A percentile compares a stretch with the other conserved stretches of the same genome.
Conservation (phyloP, 2,797 vertebrate species). For the Xiphorhynchus erythropygius region DNA sequence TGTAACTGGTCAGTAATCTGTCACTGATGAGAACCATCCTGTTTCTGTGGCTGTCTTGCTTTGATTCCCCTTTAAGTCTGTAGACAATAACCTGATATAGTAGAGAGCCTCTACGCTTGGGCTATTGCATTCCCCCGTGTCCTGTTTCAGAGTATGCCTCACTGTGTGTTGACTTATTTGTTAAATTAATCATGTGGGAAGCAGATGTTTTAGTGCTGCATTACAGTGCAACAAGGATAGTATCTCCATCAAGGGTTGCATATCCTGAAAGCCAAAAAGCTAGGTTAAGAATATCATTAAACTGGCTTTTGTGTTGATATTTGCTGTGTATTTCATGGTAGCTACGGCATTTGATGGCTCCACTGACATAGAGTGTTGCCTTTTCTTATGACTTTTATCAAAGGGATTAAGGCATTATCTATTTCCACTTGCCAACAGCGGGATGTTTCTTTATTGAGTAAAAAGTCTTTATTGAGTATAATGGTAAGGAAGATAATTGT, state of each 20-base stretch:
- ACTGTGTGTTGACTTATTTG: constrained; percentile 1
- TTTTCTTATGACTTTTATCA: neutral
- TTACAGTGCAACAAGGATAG: neutral
- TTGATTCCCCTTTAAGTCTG: neutral
- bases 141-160: constrained; percentile 11
- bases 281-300: neutral
- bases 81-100: neutral
- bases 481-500: neutral
- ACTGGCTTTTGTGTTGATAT: neutral
- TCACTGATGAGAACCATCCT: neutral
- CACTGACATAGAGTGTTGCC: neutral
- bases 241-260: neutral
- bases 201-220: constrained; percentile 42
- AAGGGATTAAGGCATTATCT: neutral
- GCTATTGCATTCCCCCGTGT: neutral
- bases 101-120: neutral
- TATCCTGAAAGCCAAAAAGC: constrained; percentile 1
- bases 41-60: neutral
- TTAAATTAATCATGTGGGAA: constrained; percentile 59
- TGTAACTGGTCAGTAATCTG: neutral
- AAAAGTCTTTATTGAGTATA: neutral
- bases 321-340: neutral
- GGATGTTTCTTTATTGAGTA: neutral
- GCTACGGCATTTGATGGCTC: neutral
- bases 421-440: neutral